These are phyloP conservation scores for Thalpophila matura DNA, from an alignment of 2,888 invertebrate genomes.

Conservation along the genomic window DNA sequence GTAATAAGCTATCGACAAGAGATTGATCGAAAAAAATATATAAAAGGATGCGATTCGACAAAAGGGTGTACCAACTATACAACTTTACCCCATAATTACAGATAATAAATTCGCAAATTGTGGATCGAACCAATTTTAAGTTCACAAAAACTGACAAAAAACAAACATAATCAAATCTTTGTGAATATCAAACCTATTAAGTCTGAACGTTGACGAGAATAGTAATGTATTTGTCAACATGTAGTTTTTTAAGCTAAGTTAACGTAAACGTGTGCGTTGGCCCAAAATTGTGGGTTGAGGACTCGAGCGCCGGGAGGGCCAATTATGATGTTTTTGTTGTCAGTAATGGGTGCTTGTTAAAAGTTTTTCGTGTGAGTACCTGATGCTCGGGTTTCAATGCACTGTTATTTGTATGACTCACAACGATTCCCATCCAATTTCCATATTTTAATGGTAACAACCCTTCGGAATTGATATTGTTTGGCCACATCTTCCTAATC, in stretches of 20 bases:
- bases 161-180: slow-evolving; percentile 59
- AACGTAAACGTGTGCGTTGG: slow-evolving; percentile 54
- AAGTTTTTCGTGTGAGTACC: slow-evolving; percentile 54
- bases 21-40: slow-evolving; percentile 70
- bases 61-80: slow-evolving; percentile 53
- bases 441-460: slow-evolving; percentile 53
- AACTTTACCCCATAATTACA: slow-evolving; percentile 79
- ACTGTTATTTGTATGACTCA: slow-evolving; percentile 15
- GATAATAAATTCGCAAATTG: slow-evolving; percentile 78
- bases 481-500: slow-evolving; percentile 19
- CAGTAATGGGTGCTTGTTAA: slow-evolving; percentile 68
- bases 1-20: slow-evolving; percentile 48
- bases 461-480: slow-evolving; percentile 22
- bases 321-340: slow-evolving; percentile 71
- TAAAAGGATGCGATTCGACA: slow-evolving; percentile 59
- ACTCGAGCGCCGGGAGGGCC: slow-evolving; percentile 60
- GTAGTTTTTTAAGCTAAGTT: slow-evolving; percentile 46
- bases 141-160: slow-evolving; percentile 63
- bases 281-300: slow-evolving; percentile 27
- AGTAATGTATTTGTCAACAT: slow-evolving; percentile 50
- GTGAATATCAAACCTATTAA: slow-evolving; percentile 54
- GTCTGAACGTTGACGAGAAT: slow-evolving; percentile 49
- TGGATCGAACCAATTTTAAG: slow-evolving; percentile 67
- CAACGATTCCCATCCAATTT: slow-evolving; percentile 46
- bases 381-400: slow-evolving; percentile 28